Base-by-base conservation (phyloP, 2,888 invertebrate species). In the Chorisops tibialis region DNA sequence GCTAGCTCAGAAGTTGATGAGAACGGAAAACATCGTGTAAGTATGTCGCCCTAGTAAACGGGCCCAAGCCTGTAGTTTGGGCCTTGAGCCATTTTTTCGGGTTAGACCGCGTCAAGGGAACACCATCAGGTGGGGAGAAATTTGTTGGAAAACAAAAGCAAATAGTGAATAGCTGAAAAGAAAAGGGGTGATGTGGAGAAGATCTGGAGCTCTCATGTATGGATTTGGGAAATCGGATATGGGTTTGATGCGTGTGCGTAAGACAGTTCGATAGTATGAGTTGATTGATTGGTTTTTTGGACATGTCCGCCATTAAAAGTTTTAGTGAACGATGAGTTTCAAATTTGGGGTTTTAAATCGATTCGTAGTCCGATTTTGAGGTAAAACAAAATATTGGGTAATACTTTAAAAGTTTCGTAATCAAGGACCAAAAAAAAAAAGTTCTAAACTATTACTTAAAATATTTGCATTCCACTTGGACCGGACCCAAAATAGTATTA, bases 201-300 rank as follows among this genome's bases (percentile, higher is more conserved):
- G 54, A 54, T 54, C 22, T 54, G n/a, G 24, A 43, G 39, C 18
- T 37, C 24, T 30, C n/a, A 54, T 54, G 37, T 24, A 19, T 18
- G 18, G 2, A 18, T 7, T 18, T 11, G 14, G 14, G 45, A 12
- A 39, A 14, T 43, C 41, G 16, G 24, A 54, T 30, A 54, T 43
- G 41, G 54, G 54, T 38, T 52, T 50, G 11, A 14, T 50, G 50
- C 50, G 35, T 50, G n/a, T n/a, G n/a, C 35, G 35, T 38, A 38
- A 16, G 52, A 39, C 19, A 19, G 37, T 24, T 18, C 38, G 30
- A 30, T 9, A 21, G 52, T 52, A 38, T 52, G 37, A 38, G 52
- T 52, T 52, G 52, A 52, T 52, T 52, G 52, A 52, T 52, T 52
- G 52, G 38, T 52, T 52, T 19, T 38, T 52, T 21, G 52, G 39